Evolutionary conservation across 2,888 invertebrate genomes (phyloP), one percentile per base, ranked within the genome.

Genomic region (Empis stercorea): DNA sequence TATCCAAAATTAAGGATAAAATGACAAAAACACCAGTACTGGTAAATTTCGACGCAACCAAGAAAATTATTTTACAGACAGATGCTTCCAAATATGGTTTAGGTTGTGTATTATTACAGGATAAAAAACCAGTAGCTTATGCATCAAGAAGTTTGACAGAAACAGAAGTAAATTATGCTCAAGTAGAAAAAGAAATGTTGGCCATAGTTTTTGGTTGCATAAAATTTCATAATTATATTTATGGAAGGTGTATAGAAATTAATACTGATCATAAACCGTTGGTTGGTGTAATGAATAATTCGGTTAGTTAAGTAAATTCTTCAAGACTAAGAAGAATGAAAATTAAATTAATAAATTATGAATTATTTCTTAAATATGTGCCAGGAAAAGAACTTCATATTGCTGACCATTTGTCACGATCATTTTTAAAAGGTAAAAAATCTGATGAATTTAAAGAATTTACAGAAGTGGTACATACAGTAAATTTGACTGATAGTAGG

Each of bases 221-320:
- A 30, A 17, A 43, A 34, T 48, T 44, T 15, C 44, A 46, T 38
- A 40, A 49, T 13, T 70, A 62, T 51, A 32, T 69, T 4, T 63
- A 55, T 50, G 70, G 68, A 3, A 43, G 51, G 9, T 37, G 46
- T 10, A 56, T 59, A 43, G 40, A 30, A 2, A 44, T 57, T 9
- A 37, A 51, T 27, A 55, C 54, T 10, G 56, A 58, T 40, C 52
- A 51, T 40, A 45, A 52, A 20, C 48, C 56, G 3, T 36, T 57
- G 23, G 46, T 55, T 10, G 34, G 48, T 4, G 49, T 56, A 17
- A 44, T 50, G n/a, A 45, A 42, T 11, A 56, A 55, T 51, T 48
- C 52, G 23, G 52, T 57, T 20, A 51, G 36, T 46, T 30, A 52
- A 43, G 34, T 50, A 38, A 43, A 47, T 36, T 52, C 52, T 9